Percentiles rank a stretch among this genome's conserved stretches.
Conservation (phyloP, 2,113 vertebrate species). For the Rana temporaria region DNA sequence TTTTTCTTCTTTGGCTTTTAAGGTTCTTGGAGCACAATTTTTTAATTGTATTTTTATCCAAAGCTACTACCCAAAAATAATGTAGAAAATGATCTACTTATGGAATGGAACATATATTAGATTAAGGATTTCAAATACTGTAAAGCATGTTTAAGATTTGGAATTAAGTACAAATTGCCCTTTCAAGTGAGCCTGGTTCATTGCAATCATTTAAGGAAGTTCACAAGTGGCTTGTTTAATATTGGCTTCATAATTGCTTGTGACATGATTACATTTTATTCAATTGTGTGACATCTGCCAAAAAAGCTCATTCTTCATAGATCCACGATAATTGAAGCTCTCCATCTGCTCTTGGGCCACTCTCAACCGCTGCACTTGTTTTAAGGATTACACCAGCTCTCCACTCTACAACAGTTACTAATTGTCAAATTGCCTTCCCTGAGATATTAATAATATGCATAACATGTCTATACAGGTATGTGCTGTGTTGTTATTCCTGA, state of each 20-base stretch:
- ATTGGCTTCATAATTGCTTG: slow-evolving; percentile 65
- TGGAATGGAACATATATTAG: too few relatives aligned
- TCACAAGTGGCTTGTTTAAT: slow-evolving; percentile 60
- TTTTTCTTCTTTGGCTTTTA: too few relatives aligned
- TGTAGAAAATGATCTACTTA: too few relatives aligned
- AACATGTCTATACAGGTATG: neutral
- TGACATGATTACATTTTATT: slow-evolving; percentile 64
- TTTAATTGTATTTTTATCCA: too few relatives aligned
- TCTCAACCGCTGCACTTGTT: slow-evolving; percentile 65
- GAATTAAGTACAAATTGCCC: too few relatives aligned
- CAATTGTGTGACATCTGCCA: slow-evolving; percentile 70
- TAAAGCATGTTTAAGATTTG: too few relatives aligned
- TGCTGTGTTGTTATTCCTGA: neutral
- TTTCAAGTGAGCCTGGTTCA: too few relatives aligned
- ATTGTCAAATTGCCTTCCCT: neutral
- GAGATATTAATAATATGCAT: neutral
- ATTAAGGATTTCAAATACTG: too few relatives aligned
- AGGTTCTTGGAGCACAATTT: too few relatives aligned
- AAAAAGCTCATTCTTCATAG: slow-evolving; percentile 64
- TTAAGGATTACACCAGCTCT: slow-evolving; percentile 64
- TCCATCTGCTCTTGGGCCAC: slow-evolving; percentile 69
- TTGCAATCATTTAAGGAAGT: slow-evolving; percentile 1
- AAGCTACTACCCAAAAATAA: too few relatives aligned
- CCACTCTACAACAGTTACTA: slow-evolving; percentile 24
- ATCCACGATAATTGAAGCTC: slow-evolving; percentile 65